Base-by-base conservation (phyloP, 2,888 invertebrate genomes). In the Philereme vetulata region DNA sequence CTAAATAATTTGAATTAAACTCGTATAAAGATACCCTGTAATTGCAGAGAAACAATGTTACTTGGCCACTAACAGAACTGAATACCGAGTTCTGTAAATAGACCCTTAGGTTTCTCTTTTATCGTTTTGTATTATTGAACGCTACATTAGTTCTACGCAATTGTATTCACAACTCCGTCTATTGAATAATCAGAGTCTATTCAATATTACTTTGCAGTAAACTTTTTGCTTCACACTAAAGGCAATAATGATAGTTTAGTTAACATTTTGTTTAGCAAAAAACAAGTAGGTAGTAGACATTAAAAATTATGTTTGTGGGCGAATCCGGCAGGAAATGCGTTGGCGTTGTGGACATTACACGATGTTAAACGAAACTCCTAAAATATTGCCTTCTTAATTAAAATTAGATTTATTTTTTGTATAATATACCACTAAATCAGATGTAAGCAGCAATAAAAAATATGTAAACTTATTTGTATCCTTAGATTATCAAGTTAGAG, bases 251-350 rank as follows among this genome's bases (percentile, higher is more conserved):
- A 38, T 6, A 6, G 38, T 5, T 38, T 1, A 4, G 3, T 1
- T 38, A 38, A 38, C 21, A 21, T 21, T 21, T 21, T 21, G 1
- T 21, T 21, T 21, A 21, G 21, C 21, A 21, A 21, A n/a, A 21
- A 21, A 21, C 21, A 21, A 21, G 2, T 21, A 21, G 21, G 21
- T 21, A 38, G 38, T 38, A 38, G 38, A 21, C 38, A 32, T 34
- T 35, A 21, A 40, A 45, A 44, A 10, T 4, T 36, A n/a, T 4
- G 38, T 34, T 42, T 46, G 80, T 79, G 71, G 80, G 78, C 65
- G 77, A 69, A 60, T 64, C 50, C 21, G 59, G 60, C 76, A 79
- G 79, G 80, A 80, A 80, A 68, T 72, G 74, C 70, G 80, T 79
- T 68, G 80, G 80, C 72, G 80, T 60, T 55, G 57, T 48, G 47